Conservation (phyloP, 37 sponge, comb jelly and placozoan species). For the Hormiphora californensis region DNA sequence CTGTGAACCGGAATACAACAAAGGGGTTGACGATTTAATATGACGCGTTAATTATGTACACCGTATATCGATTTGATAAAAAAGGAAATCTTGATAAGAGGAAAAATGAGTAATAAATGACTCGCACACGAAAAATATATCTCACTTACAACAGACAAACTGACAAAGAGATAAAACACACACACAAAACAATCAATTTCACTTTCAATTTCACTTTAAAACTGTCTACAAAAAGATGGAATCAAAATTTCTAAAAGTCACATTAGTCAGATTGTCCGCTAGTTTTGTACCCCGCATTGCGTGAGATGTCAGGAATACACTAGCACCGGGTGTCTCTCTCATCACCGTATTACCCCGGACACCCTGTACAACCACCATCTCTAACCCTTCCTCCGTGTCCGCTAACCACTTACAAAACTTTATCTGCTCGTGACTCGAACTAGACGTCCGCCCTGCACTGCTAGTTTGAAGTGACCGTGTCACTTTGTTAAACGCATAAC, state of each 20-base stretch:
- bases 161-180: background rate
- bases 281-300: constrained; percentile 4
- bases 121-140: background rate
- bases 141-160: background rate
- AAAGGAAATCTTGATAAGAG: background rate
- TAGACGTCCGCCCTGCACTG: background rate
- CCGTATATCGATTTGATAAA: background rate
- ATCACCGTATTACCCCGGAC: background rate
- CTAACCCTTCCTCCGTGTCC: background rate
- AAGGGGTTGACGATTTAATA: too few species aligned
- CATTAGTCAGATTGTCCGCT: constrained; percentile 9
- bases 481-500: constrained; percentile 5
- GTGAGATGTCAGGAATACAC: constrained; percentile 26
- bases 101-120: too few species aligned
- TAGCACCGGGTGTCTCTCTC: background rate
- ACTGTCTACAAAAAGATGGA: constrained; percentile 35
- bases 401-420: background rate
- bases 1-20: too few species aligned
- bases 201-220: too few species aligned
- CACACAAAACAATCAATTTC: background rate
- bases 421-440: background rate
- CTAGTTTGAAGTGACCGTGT: background rate
- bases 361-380: constrained; percentile 4
- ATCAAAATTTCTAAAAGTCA: constrained; percentile 32
- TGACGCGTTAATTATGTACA: background rate